Base-by-base conservation (phyloP, 2,888 invertebrate genomes). In the Cephus rjabovi region DNA sequence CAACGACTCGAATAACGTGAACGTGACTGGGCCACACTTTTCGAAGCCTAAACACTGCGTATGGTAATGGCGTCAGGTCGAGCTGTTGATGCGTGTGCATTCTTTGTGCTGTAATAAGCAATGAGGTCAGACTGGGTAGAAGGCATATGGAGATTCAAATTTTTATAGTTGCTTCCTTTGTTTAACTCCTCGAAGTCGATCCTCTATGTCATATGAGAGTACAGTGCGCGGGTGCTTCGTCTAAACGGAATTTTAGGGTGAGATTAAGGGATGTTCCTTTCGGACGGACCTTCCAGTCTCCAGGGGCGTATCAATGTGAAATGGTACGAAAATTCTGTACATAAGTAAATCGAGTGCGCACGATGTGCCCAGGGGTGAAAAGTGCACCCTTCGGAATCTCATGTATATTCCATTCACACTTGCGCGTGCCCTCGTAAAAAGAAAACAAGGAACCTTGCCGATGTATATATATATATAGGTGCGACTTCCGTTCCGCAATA, bases 371-470 rank as follows among this genome's bases (percentile, higher is more conserved):
- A 69, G 23, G 33, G 71, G 33, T 71, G 71, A 71, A 71, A 71
- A 71, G 71, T 71, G 71, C 81, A 79, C 82, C 83, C 83, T 79
- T 74, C 74, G 78, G 70, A 76, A 75, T 81, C 88, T 89, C 89
- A 88, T 89, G 86, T 88, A 88, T 90, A 90, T 90, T 90, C 88
- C 85, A 89, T 88, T 82, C 84, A 84, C 78, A 83, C 84, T 85
- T 81, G 80, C 86, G 84, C 87, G 85, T 70, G 70, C 70, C 31
- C 83, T 86, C 80, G 86, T 87, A 87, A 87, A 86, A 86, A 81
- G 84, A 85, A 87, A 88, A 87, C 84, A 85, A 84, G 81, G 81
- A 79, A 75, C 81, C 77, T 78, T 76, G 77, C 79, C 79, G 30
- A 23, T 79, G 30, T 12, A 37, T 37, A 35, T 37, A 37, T 37